These are phyloP conservation scores for Limnodromus scolopaceus DNA, from an alignment of 2,797 vertebrate species.

Conservation along the genomic window DNA sequence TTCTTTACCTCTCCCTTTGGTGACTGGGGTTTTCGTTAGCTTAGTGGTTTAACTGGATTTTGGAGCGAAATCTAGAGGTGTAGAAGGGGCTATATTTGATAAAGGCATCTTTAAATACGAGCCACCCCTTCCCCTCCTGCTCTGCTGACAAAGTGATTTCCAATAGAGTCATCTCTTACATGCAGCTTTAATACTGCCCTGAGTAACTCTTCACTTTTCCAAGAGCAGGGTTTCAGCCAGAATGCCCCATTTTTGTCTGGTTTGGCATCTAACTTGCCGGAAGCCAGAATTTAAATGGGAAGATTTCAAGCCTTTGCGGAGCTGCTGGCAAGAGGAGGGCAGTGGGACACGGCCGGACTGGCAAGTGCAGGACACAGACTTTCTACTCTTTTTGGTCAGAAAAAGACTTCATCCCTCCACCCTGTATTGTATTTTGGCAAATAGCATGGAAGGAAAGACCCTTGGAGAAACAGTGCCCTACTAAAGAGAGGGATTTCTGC, in stretches of 20 bases:
- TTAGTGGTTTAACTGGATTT: background rate
- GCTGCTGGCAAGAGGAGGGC: background rate
- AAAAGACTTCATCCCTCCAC: background rate
- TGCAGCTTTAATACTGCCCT: background rate
- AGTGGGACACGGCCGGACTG: fast-evolving
- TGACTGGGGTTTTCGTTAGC: background rate
- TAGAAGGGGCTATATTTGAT: background rate
- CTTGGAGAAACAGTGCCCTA: background rate
- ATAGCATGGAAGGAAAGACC: background rate
- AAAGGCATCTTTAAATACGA: background rate
- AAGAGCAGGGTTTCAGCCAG: background rate
- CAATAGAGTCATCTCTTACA: background rate
- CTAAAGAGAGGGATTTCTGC: background rate
- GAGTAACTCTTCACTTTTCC: background rate
- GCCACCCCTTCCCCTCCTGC: background rate
- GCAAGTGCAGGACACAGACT: background rate
- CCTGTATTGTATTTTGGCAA: background rate
- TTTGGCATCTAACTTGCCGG: background rate
- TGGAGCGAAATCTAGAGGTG: background rate
- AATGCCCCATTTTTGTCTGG: background rate
- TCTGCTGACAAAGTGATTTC: background rate
- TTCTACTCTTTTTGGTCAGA: background rate
- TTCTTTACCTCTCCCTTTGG: background rate
- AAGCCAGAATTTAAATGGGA: background rate
- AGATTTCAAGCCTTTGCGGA: background rate